Evolutionary conservation across 2,113 vertebrate genomes (phyloP).

Genomic region (Elaphurus davidianus): DNA sequence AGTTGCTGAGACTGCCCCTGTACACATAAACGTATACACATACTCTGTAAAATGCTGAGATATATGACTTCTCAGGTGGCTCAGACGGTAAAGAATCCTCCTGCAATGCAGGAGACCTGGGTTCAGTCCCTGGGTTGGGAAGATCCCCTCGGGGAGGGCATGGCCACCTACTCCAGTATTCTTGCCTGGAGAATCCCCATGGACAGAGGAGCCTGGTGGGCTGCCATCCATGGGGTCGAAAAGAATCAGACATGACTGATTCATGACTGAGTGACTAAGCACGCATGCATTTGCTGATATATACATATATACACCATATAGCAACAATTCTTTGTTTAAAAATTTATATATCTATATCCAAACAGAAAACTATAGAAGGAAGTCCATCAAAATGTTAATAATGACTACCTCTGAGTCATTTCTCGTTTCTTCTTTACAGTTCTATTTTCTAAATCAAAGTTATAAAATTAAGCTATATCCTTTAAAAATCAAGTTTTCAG

Average conservation of each 20-base stretch:
- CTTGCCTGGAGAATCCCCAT: background rate
- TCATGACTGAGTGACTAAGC: background rate
- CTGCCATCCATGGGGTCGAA: background rate
- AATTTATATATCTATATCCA: background rate
- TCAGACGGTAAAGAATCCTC: background rate
- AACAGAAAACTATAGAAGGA: background rate
- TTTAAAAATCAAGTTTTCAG: background rate
- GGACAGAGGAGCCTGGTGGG: background rate
- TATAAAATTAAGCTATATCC: background rate
- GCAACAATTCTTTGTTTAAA: background rate
- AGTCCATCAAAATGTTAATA: background rate
- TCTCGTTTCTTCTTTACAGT: background rate
- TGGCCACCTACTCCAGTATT: background rate
- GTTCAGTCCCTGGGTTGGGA: background rate
- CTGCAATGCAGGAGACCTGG: background rate
- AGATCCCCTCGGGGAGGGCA: background rate
- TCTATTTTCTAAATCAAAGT: background rate
- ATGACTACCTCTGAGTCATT: background rate
- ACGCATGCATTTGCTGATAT: background rate
- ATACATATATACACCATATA: background rate
- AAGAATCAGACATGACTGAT: background rate
- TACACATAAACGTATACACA: background rate
- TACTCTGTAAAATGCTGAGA: background rate
- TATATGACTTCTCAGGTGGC: background rate
- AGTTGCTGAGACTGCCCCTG: background rate